Percentiles rank a stretch among this genome's conserved stretches.
Conservation (phyloP, 2,113 vertebrate species). For the Illadopsis cleaveri region DNA sequence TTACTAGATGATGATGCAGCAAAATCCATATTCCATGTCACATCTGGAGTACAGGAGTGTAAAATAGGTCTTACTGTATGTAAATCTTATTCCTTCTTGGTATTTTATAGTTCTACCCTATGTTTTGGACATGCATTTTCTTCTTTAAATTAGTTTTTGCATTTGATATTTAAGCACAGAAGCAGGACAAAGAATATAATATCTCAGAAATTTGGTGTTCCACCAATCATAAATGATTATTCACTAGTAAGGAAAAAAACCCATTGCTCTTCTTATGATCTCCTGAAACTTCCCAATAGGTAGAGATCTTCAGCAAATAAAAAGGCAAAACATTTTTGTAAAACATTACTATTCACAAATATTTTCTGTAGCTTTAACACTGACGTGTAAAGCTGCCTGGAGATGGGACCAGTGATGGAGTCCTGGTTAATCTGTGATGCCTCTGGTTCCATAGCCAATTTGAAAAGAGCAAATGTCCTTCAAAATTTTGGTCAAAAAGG, state of each 20-base stretch:
- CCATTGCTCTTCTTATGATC: background rate
- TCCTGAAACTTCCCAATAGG: background rate
- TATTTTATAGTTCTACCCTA: background rate
- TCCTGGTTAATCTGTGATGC: background rate
- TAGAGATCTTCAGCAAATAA: background rate
- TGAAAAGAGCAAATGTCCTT: background rate
- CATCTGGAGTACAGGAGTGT: background rate
- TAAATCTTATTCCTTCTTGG: background rate
- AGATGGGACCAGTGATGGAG: background rate
- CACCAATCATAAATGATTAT: background rate
- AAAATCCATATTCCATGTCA: background rate
- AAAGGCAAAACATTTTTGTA: background rate
- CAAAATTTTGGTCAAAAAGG: background rate
- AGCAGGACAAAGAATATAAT: background rate
- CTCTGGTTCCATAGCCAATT: fast-evolving
- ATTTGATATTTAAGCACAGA: background rate
- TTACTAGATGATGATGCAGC: background rate
- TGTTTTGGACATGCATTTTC: background rate
- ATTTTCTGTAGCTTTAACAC: background rate
- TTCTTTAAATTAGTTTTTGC: background rate
- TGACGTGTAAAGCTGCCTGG: background rate
- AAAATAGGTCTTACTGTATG: background rate
- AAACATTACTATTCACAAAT: background rate
- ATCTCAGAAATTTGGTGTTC: background rate
- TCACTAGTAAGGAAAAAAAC: background rate